Base-by-base conservation (phyloP, 2,888 invertebrate genomes). In the Cynaeus angustus region DNA sequence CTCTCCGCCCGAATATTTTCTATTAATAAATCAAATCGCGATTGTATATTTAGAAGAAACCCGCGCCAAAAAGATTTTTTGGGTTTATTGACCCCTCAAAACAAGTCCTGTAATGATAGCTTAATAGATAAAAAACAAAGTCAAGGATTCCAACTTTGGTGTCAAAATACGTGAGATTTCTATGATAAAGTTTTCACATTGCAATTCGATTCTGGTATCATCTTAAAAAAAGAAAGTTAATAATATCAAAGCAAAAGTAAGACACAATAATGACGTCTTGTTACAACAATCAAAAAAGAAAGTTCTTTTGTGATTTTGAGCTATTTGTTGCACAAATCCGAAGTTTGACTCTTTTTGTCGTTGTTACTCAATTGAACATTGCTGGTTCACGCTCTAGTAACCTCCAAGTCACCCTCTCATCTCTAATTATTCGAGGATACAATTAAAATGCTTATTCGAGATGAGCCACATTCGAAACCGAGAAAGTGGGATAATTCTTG, bases 401-500 rank as follows among this genome's bases (percentile, higher is more conserved):
- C 14, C n/a, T 46, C 16, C 43, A 14, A 9, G 46, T n/a, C 13
- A 13, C 16, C 8, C n/a, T 9, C 8, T 14, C 13, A 16, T 46
- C 46, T 16, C 4, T 16, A 16, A 45, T 13, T 45, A 10, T 13
- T 4, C n/a, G n/a, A 10, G 10, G 48, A 48, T 48, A 26, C n/a
- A n/a, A 21, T 21, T 4, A 1, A 4, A 21, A 21, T 21, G 21
- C 21, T 21, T 3, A 28, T 28, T 28, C 10, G n/a, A 50, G 10
- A 26, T 28, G 8, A 48, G 48, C 21, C n/a, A 4, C 43, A 21
- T 55, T 55, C 55, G 5, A 12, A 10, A 14, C 21, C 56, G 56
- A 41, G 56, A 56, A 56, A 56, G 56, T 55, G 13, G 16, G 16
- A 38, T 37, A 33, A 38, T 41, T 12, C 10, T 56, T 56, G 56